phyloP scores from a whole-genome alignment of 2,888 invertebrate genomes.

The Notodonta dromedarius region DNA sequence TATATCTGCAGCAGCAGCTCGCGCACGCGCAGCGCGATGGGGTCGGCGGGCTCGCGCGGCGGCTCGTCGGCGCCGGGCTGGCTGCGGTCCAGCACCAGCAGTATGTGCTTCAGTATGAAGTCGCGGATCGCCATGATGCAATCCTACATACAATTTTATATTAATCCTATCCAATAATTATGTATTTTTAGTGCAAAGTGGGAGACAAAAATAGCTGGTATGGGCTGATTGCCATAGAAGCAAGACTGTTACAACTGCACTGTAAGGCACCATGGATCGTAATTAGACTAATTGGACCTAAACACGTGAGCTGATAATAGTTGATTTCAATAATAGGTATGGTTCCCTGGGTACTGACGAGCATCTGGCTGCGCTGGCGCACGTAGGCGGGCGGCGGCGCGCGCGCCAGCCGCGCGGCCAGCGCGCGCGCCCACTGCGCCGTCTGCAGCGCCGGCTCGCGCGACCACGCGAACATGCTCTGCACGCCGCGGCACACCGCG shows the following conservation, averaged over 20 bases:
- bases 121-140: slow-evolving; percentile 67
- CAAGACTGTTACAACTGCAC: too few species aligned
- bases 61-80: slow-evolving; percentile 35
- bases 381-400: slow-evolving; percentile 51
- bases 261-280: too few species aligned
- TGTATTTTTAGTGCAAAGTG: too few species aligned
- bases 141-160: slow-evolving; percentile 43
- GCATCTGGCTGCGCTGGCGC: slow-evolving; percentile 38
- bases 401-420: slow-evolving; percentile 72
- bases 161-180: too few species aligned
- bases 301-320: too few species aligned
- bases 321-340: too few species aligned
- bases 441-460: slow-evolving; percentile 92
- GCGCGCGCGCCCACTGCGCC: slow-evolving; percentile 91
- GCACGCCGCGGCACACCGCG: slow-evolving; percentile 90
- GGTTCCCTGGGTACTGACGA: slow-evolving; percentile 24
- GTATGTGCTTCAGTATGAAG: slow-evolving; percentile 60
- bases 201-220: too few species aligned
- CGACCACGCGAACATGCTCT: slow-evolving; percentile 90
- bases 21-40: slow-evolving; percentile 57
- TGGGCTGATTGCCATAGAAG: too few species aligned
- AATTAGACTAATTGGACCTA: too few species aligned
- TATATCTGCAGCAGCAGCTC: slow-evolving; percentile 91
- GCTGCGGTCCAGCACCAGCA: slow-evolving; percentile 55
- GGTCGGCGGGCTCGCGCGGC: slow-evolving; percentile 51